phyloP scores from a whole-genome alignment of 1,140 invertebrate species.

The Araneus ventricosus region DNA sequence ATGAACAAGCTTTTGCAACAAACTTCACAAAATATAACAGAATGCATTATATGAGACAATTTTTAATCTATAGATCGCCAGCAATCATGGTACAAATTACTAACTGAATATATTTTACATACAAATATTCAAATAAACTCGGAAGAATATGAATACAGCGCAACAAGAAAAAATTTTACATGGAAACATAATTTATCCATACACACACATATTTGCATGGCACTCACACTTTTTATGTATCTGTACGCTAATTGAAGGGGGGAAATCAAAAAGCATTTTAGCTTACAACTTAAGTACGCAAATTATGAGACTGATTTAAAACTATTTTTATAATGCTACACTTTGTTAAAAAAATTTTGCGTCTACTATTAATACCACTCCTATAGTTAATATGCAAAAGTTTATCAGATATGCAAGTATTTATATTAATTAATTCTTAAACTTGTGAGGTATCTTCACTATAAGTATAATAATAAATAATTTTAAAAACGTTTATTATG shows the following conservation, averaged over 20 bases:
- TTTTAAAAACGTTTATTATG: background rate
- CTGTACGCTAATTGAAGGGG: background rate
- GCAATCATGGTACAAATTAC: slow-evolving; percentile 43
- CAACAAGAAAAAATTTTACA: slow-evolving; percentile 20
- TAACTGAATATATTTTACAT: slow-evolving; percentile 41
- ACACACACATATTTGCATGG: slow-evolving; percentile 46
- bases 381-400: background rate
- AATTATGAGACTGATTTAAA: slow-evolving; percentile 1
- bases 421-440: background rate
- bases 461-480: background rate
- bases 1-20: slow-evolving; percentile 25
- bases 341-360: background rate
- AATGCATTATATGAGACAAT: slow-evolving; percentile 18
- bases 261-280: background rate
- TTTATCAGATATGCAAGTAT: background rate
- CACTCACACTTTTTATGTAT: slow-evolving; percentile 37
- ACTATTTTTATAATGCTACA: background rate
- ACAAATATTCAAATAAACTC: slow-evolving; percentile 23
- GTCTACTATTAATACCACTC: background rate
- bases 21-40: slow-evolving; percentile 30
- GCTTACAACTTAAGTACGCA: background rate
- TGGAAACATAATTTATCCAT: background rate
- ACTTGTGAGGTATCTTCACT: background rate
- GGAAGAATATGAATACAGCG: slow-evolving; percentile 25
- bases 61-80: slow-evolving; percentile 53